Evolutionary conservation across 2,888 invertebrate genomes (phyloP), one percentile per base, ranked within the genome.

Genomic region (Drosophila limbata): DNA sequence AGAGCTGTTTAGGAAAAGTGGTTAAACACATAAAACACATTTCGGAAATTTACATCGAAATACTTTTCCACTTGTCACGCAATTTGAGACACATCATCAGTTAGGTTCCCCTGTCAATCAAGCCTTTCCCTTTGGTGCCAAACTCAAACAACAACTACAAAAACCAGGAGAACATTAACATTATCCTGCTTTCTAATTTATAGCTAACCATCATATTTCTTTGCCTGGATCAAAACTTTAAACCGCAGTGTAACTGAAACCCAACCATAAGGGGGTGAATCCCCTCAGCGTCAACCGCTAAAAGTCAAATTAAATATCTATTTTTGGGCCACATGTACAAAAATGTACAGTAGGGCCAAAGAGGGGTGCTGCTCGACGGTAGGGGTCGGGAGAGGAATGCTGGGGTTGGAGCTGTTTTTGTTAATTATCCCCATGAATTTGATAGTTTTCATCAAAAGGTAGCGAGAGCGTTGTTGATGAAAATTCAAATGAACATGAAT

Each of bases 241-340:
- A 74, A 48, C 70, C 73, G 19, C 53, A 65, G 48, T 60, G 73
- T 69, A 77, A 73, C 52, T 64, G 59, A 73, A 53, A 19, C 63
- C 56, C 60, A 35, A 42, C 13, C 48, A 42, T 31, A 9, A 35
- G 52, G 31, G 17, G 48, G 55, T 44, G 51, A 63, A 40, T 71
- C 52, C 65, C 60, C 62, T 31, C 28, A 25, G 63, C 56, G 33
- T 57, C 63, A 71, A 48, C 51, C 60, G 63, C 73, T 63, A 80
- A 85, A 83, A 85, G 82, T 82, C 86, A 83, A 83, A 85, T 83
- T 83, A 85, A 82, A 80, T 85, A 73, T 83, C 83, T 82, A 83
- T 83, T 83, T 83, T 78, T 80, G 76, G 83, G 80, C 64, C 50
- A 56, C 66, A 61, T 77, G 53, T 68, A 77, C 70, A 75, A 74